These are phyloP conservation scores for Pristionchus maxplancki DNA, from an alignment of 2,888 invertebrate species.

Conservation along the genomic window DNA sequence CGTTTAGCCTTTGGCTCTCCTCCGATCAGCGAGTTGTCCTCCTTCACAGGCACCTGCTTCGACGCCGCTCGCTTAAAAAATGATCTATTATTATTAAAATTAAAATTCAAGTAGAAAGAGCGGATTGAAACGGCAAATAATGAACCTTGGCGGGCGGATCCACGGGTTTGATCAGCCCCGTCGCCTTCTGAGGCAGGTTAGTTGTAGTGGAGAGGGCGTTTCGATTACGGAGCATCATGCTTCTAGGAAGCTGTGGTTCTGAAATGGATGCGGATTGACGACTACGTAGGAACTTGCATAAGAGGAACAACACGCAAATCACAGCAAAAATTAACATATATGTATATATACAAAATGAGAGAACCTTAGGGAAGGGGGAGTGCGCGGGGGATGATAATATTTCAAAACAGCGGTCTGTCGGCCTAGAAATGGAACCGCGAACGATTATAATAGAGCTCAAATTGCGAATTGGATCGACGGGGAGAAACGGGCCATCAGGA, in stretches of 20 bases:
- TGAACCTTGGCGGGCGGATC: neutral
- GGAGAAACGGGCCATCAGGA: too few relatives aligned
- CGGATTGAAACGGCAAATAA: too few relatives aligned
- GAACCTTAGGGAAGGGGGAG: too few relatives aligned
- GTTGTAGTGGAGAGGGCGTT: neutral
- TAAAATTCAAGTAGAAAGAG: too few relatives aligned
- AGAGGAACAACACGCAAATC: neutral
- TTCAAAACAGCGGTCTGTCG: too few relatives aligned
- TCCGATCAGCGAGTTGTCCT: too few relatives aligned
- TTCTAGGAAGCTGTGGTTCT: neutral
- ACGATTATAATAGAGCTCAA: too few relatives aligned
- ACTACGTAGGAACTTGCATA: neutral
- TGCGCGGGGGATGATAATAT: too few relatives aligned
- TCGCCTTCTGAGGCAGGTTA: neutral
- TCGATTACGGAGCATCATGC: neutral
- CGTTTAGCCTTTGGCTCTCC: constrained; percentile 49
- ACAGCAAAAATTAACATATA: too few relatives aligned
- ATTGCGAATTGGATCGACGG: too few relatives aligned
- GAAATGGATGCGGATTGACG: neutral
- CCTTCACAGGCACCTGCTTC: neutral
- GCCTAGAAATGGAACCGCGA: too few relatives aligned
- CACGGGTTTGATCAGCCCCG: neutral
- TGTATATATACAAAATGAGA: too few relatives aligned
- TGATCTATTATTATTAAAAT: neutral
- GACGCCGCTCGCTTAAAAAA: neutral